These are phyloP conservation scores for Peromyscus nudipes DNA, from an alignment of 2,797 vertebrate genomes.

Conservation along the genomic window DNA sequence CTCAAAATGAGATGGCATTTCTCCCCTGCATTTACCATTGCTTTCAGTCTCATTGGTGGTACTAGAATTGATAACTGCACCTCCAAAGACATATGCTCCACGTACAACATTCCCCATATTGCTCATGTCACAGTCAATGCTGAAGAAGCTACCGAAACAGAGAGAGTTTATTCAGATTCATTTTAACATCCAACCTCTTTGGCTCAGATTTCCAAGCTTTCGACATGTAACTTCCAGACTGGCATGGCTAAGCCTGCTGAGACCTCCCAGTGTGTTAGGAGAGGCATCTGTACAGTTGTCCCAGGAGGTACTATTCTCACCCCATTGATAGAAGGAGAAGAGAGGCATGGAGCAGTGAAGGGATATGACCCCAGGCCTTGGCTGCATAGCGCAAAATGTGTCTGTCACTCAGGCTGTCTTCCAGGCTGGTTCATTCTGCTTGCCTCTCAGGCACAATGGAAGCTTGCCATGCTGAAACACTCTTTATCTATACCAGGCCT, in stretches of 20 bases:
- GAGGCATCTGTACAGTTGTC: neutral
- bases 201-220: neutral
- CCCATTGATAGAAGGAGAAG: neutral
- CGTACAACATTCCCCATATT: neutral
- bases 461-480: neutral
- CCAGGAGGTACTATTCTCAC: neutral
- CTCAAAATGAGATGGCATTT: neutral
- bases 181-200: neutral
- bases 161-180: neutral
- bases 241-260: neutral
- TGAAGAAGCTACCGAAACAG: neutral
- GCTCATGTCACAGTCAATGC: neutral
- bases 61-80: neutral
- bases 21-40: neutral
- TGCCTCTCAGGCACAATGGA: neutral
- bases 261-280: neutral
- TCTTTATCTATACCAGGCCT: neutral
- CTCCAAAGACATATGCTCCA: neutral
- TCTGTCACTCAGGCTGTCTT: neutral
- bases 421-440: neutral
- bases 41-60: neutral
- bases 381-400: neutral
- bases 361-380: neutral
- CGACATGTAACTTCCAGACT: neutral
- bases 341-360: neutral